Percentiles rank a stretch among this genome's conserved stretches.
Conservation (phyloP, 1,140 invertebrate genomes). For the Drosophila persimilis region DNA sequence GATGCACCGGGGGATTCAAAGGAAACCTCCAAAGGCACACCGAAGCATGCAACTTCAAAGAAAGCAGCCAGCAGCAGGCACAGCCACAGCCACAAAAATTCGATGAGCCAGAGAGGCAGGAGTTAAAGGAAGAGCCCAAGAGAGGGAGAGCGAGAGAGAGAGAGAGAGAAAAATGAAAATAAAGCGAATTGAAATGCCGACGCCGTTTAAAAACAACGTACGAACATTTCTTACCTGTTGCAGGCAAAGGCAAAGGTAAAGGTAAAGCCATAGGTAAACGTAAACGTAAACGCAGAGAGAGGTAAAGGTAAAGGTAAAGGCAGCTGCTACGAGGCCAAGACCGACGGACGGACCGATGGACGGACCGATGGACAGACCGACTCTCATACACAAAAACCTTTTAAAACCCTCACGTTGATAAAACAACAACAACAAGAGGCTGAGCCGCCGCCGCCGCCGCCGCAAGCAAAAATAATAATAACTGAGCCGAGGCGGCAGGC, state of each 20-base stretch:
- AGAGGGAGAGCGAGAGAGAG: conserved; percentile 20
- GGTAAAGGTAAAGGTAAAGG: conserved; percentile 22
- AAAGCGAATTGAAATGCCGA: conserved; percentile 75
- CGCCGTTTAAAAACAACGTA: conserved; percentile 59
- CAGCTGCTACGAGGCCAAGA: conserved; percentile 74
- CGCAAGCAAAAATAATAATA: conserved; percentile 81
- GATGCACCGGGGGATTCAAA: conserved; percentile 72
- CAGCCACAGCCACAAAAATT: conserved; percentile 47
- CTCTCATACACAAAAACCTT: conserved; percentile 72
- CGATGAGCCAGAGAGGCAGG: conserved; percentile 25
- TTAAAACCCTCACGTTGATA: conserved; percentile 80
- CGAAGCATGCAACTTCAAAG: conserved; percentile 79
- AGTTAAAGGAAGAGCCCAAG: conserved; percentile 22
- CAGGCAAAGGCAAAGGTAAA: conserved; percentile 59
- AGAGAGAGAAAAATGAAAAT: conserved; percentile 42
- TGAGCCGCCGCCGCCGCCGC: conserved; percentile 56
- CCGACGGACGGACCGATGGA: conserved; percentile 23
- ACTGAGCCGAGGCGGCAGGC: conserved; percentile 63
- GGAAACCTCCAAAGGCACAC: conserved; percentile 75
- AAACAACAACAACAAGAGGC: conserved; percentile 45
- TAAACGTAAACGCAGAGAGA: conserved; percentile 52
- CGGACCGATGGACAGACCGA: conserved; percentile 17
- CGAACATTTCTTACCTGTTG: conserved; percentile 80
- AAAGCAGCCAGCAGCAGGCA: conserved; percentile 39
- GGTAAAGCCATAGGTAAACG: conserved; percentile 31